Evolutionary conservation across 2,113 vertebrate genomes (phyloP).

Genomic region (Larimichthys polyactis): DNA sequence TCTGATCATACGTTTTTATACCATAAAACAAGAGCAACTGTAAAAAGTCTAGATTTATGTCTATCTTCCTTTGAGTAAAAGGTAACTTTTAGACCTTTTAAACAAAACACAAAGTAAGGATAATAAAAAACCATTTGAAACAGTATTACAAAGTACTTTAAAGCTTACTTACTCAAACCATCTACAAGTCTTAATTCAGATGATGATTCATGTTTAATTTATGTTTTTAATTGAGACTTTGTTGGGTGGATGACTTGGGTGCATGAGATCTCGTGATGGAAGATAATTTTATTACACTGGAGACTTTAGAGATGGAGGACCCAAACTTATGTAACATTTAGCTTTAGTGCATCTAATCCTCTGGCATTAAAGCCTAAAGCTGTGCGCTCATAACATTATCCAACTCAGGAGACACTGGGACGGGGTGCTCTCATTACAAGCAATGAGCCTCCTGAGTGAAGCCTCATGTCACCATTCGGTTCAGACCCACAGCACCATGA

Average conservation of each 20-base stretch:
- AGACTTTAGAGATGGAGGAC: slow-evolving; percentile 13
- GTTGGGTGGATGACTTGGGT: background rate
- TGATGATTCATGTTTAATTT: background rate
- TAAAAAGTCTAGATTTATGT: background rate
- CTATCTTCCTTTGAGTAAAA: background rate
- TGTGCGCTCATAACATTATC: slow-evolving; percentile 56
- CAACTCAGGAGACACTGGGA: slow-evolving; percentile 50
- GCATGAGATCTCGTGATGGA: background rate
- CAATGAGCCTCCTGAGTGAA: slow-evolving; percentile 65
- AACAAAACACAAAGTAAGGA: no score
- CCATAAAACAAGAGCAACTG: no score
- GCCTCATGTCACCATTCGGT: slow-evolving; percentile 70
- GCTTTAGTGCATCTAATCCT: slow-evolving; percentile 49
- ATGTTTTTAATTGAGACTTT: background rate
- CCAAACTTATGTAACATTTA: slow-evolving; percentile 48
- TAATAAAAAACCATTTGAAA: background rate
- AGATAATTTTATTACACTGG: background rate
- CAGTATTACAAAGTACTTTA: background rate
- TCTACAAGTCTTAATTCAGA: background rate
- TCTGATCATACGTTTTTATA: background rate
- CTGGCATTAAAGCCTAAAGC: slow-evolving; percentile 45
- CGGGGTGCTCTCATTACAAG: slow-evolving; percentile 64
- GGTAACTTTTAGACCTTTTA: background rate
- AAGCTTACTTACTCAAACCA: background rate
- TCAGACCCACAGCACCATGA: slow-evolving; percentile 58